Evolutionary conservation across 2,113 vertebrate genomes (phyloP), one percentile per base, ranked within the genome.

Genomic region (Hydropotes inermis): DNA sequence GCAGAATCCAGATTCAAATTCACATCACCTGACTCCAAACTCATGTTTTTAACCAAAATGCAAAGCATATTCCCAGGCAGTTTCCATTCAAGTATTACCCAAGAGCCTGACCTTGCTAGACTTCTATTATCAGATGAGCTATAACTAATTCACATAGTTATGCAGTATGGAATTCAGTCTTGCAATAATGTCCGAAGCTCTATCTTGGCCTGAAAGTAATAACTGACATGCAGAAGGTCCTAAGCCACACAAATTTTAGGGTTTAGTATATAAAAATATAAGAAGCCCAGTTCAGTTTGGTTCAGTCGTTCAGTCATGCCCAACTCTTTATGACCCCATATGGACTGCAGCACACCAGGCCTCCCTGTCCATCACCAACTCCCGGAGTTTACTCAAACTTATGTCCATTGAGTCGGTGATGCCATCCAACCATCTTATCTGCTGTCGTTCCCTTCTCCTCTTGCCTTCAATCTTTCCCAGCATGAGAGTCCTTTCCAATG

Each of bases 231-330:
- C 5, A 78, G 39, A 90, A 92, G 12, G 7, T 92, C n/a, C 14
- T 87, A 5, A 89, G 82, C 58, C 88, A 91, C 43, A 60, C 15
- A 67, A 70, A 23, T 36, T 70, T 19, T 8, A 45, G 50, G 30
- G 81, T 61, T 94, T 64, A 94, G 33, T 57, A 94, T 64, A 95
- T 70, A 74, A 92, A 92, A 95, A 76, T 60, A 43, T 5, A 88
- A 21, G 6, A 64, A 67, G n/a, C 14, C 55, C 2, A 86, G 64
- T 36, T 21, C n/a, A 36, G 64, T 36, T 70, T 5, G 23, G n/a
- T 36, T 70, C 67, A 70, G n/a, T 70, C 19, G 5, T 5, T 70
- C 67, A 70, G n/a, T 36, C 0, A 0, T 12, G n/a, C 36, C 67
- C 0, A 5, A 23, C 67, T 70, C 67, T 70, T 70, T 70, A n/a